phyloP scores from a whole-genome alignment of 2,113 vertebrate species.

The Sebastes fasciatus region DNA sequence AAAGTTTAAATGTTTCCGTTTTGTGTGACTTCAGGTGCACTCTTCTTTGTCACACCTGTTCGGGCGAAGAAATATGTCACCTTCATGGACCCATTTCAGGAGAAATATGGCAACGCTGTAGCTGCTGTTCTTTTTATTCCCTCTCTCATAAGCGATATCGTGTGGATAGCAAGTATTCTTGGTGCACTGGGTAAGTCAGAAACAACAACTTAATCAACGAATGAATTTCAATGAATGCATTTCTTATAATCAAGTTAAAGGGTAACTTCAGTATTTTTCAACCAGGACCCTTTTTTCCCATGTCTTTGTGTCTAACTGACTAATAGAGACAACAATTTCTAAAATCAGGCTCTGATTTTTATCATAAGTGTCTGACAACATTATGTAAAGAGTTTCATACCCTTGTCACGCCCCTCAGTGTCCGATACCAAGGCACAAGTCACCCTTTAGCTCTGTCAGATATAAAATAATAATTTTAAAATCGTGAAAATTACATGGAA shows the following conservation, averaged over 20 bases:
- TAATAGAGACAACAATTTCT: no score
- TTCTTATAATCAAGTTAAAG: background rate
- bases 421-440: background rate
- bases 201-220: background rate
- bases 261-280: no score
- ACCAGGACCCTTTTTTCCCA: background rate
- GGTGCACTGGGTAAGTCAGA: slow-evolving; percentile 79
- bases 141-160: slow-evolving; percentile 79
- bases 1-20: background rate
- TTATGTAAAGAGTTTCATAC: no score
- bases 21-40: slow-evolving; percentile 71
- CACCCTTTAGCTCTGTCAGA: no score
- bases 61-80: slow-evolving; percentile 82
- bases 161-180: slow-evolving; percentile 86
- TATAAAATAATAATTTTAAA: background rate
- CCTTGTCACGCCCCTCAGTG: no score
- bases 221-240: background rate
- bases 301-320: no score
- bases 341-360: no score
- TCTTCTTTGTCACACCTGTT: slow-evolving; percentile 84
- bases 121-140: slow-evolving; percentile 83
- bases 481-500: background rate
- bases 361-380: no score
- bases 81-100: slow-evolving; percentile 86
- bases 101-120: slow-evolving; percentile 79